Conservation (phyloP, 1,140 invertebrate species). For the Ceratosolen fusciceps region DNA sequence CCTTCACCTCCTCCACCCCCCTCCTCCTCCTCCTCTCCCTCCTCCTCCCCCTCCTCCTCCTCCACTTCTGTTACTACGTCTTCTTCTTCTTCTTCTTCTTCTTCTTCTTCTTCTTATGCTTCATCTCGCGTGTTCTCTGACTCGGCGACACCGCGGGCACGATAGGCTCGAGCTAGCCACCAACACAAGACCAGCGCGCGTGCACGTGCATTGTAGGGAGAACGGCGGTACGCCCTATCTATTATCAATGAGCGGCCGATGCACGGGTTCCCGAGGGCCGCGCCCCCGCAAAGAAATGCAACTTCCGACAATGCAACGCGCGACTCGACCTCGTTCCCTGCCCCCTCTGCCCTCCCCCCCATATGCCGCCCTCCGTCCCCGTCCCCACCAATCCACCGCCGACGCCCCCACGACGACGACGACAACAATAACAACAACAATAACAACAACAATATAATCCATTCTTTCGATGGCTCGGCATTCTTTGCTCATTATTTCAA, state of each 20-base stretch:
- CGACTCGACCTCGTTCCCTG: neutral
- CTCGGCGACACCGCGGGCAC: no score
- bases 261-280: neutral
- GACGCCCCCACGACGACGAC: no score
- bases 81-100: neutral
- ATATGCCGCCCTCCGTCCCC: no score
- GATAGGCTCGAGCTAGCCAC: no score
- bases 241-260: neutral
- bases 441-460: no score
- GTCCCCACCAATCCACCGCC: no score
- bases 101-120: neutral
- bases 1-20: neutral
- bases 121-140: neutral
- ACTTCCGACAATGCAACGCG: neutral
- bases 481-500: no score
- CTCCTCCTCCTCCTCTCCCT: neutral
- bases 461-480: neutral
- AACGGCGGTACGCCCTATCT: neutral
- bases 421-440: no score
- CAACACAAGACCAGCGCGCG: no score
- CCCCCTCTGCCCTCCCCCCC: neutral
- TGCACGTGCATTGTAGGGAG: neutral
- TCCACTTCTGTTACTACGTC: no score
- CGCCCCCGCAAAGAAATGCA: neutral
- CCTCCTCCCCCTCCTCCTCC: no score